Evolutionary conservation across 1,140 invertebrate species (phyloP).

Genomic region (Hypothenemus hampei): DNA sequence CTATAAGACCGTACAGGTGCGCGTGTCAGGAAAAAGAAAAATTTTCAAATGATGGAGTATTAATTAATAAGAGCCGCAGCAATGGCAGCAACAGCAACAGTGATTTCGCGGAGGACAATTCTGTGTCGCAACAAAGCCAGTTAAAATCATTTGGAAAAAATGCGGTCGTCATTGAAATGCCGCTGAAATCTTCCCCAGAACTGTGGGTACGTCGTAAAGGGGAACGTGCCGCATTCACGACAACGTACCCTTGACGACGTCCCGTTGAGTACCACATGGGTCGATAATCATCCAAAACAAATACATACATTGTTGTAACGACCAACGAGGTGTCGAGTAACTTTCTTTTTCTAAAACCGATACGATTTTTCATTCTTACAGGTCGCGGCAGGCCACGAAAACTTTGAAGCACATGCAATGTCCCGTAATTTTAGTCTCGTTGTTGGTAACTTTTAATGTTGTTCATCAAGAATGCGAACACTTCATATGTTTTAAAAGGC

Average conservation of each 20-base stretch:
- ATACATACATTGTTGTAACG: constrained; percentile 25
- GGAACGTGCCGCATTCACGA: constrained; percentile 14
- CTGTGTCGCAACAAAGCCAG: neutral
- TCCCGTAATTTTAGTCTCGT: neutral
- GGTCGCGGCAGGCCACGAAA: too few relatives aligned
- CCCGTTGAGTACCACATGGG: constrained; percentile 20
- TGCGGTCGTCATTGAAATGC: too few relatives aligned
- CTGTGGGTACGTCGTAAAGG: constrained; percentile 12
- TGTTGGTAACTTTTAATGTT: neutral
- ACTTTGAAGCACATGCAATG: too few relatives aligned
- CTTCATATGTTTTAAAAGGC: too few relatives aligned
- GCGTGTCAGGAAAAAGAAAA: constrained; percentile 1
- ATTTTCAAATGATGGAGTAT: neutral
- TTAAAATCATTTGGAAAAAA: neutral
- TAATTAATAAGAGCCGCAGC: neutral
- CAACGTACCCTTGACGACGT: constrained; percentile 8
- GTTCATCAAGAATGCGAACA: too few relatives aligned
- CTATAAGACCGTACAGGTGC: neutral
- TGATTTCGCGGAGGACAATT: constrained; percentile 3
- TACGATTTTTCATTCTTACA: constrained; percentile 1
- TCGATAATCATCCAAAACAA: constrained; percentile 25
- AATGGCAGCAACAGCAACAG: neutral
- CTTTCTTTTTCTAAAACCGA: constrained; percentile 14
- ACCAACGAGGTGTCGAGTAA: constrained; percentile 24
- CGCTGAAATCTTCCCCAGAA: constrained; percentile 15